A percentile compares a stretch with the other conserved stretches of the same genome.
Conservation (phyloP, 2,888 invertebrate species). For the Pammene aurita region DNA sequence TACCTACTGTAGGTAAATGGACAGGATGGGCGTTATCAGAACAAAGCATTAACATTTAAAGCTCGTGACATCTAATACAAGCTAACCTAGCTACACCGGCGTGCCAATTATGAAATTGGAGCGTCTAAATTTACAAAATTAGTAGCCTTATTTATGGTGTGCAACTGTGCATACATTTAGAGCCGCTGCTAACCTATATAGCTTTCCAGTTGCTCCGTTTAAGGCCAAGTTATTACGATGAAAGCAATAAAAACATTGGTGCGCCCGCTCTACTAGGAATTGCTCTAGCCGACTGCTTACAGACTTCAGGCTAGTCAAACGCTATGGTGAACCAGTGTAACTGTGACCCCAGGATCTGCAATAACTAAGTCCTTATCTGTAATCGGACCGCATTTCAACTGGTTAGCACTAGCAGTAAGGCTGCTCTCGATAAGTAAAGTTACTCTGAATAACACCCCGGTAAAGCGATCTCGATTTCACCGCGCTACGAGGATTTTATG, state of each 20-base stretch:
- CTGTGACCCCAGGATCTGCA: not conserved
- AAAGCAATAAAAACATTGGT: slow-evolving; percentile 34
- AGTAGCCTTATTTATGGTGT: slow-evolving; percentile 10
- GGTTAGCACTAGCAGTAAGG: not conserved
- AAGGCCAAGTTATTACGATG: slow-evolving; percentile 12
- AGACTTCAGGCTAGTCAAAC: not conserved
- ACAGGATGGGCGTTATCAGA: no score
- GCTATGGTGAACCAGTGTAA: not conserved
- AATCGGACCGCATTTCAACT: not conserved
- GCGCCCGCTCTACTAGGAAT: not conserved
- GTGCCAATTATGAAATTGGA: slow-evolving; percentile 7
- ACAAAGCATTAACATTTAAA: not conserved
- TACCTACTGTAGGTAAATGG: no score
- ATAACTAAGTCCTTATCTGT: not conserved
- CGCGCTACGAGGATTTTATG: slow-evolving; percentile 29
- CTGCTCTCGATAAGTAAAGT: not conserved
- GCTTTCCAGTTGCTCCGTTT: slow-evolving; percentile 22
- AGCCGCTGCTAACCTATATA: slow-evolving; percentile 21
- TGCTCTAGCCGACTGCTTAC: slow-evolving; percentile 7
- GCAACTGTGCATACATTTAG: not conserved
- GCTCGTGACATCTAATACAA: not conserved
- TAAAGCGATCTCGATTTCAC: slow-evolving; percentile 33
- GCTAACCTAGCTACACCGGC: not conserved
- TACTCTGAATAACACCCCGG: not conserved
- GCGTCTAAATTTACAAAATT: slow-evolving; percentile 5